phyloP scores from a whole-genome alignment of 2,113 vertebrate species.

The Otus sunia region DNA sequence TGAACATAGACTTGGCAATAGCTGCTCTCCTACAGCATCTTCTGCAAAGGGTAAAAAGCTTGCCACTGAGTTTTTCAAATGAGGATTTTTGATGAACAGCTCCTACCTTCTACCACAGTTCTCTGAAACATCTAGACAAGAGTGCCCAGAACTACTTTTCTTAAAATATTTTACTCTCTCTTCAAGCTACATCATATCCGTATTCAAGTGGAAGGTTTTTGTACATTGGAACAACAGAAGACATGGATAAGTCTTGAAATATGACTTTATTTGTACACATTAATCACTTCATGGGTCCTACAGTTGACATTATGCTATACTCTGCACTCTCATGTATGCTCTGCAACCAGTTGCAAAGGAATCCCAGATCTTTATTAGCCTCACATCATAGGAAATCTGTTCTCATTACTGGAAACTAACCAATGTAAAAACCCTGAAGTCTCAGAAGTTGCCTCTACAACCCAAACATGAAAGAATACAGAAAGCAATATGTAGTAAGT shows the following conservation, averaged over 20 bases:
- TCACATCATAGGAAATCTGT: background rate
- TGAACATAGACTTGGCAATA: background rate
- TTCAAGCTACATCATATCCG: accelerated
- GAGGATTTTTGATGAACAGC: background rate
- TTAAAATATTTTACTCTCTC: background rate
- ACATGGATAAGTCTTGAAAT: background rate
- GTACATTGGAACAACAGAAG: background rate
- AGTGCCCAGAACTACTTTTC: background rate
- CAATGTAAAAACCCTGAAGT: background rate
- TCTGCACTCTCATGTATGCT: background rate
- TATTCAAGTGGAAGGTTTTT: background rate
- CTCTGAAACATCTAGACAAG: background rate
- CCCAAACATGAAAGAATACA: background rate
- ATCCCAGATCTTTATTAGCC: background rate
- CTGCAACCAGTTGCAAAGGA: background rate
- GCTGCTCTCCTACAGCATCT: background rate
- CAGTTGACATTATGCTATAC: background rate
- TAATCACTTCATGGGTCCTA: background rate
- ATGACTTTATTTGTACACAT: background rate
- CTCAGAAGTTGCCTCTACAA: background rate
- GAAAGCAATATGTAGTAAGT: background rate
- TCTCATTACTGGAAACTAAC: background rate
- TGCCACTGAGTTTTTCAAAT: background rate
- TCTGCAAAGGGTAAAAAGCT: background rate
- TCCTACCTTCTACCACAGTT: background rate